Conservation (phyloP, 2,113 vertebrate genomes). For the Hydropotes inermis region DNA sequence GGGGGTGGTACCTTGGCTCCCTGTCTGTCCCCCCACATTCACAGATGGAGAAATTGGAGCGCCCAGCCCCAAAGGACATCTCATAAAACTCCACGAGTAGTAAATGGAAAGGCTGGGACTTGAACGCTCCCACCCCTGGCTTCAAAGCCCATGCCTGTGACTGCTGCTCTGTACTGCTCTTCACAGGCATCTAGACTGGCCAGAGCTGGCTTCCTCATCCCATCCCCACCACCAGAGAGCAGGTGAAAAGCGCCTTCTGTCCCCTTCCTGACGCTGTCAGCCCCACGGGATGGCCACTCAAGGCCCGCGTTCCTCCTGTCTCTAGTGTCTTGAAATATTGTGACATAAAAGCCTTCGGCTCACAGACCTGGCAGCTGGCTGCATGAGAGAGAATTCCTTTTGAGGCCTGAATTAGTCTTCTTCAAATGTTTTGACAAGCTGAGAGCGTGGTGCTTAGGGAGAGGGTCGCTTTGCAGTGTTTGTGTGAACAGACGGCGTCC, state of each 20-base stretch:
- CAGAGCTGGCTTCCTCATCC: not conserved
- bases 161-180: not conserved
- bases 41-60: not conserved
- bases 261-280: not conserved
- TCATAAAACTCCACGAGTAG: not conserved
- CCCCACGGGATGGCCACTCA: not conserved
- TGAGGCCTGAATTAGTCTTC: constrained; percentile 72
- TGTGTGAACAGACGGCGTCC: constrained; percentile 61
- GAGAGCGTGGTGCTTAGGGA: constrained; percentile 63
- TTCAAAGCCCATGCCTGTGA: not conserved
- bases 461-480: constrained; percentile 49
- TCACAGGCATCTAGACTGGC: not conserved
- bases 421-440: constrained; percentile 73
- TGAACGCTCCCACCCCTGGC: accelerated
- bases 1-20: not conserved
- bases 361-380: constrained; percentile 58
- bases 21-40: accelerated
- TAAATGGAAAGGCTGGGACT: not conserved
- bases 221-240: not conserved
- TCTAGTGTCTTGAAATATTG: constrained; percentile 7
- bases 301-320: not conserved
- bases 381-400: constrained; percentile 69
- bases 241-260: not conserved
- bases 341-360: constrained; percentile 29
- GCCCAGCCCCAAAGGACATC: not conserved